These are phyloP conservation scores for Cavia porcellus DNA, from an alignment of 2,113 vertebrate genomes.

Conservation along the genomic window DNA sequence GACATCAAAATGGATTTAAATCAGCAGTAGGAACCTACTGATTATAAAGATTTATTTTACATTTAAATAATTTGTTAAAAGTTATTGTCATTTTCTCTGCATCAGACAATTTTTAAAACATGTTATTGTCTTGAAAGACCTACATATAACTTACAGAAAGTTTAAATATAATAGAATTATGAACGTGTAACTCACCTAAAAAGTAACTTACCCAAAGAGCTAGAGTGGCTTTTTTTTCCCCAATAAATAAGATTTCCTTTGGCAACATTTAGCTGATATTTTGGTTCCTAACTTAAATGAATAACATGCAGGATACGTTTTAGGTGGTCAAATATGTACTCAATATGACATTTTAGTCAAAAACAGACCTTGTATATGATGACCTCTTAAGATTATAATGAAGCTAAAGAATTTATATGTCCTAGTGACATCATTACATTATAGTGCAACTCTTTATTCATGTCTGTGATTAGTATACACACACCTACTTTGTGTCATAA, in stretches of 20 bases:
- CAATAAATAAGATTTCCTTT: background rate
- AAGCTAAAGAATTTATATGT: background rate
- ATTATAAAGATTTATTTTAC: slow-evolving; percentile 16
- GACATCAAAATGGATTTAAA: background rate
- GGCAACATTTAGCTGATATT: slow-evolving; percentile 4
- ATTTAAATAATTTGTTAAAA: slow-evolving; percentile 7
- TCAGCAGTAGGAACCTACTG: background rate
- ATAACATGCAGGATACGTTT: background rate
- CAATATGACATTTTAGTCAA: background rate
- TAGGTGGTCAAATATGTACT: background rate
- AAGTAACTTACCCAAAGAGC: background rate
- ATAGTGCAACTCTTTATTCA: background rate
- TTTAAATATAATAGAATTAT: background rate
- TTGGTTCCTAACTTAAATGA: background rate
- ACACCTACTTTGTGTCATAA: background rate
- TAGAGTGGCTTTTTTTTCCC: background rate
- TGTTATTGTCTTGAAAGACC: background rate
- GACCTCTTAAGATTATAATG: background rate
- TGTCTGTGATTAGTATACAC: background rate
- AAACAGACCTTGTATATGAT: background rate
- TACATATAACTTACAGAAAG: background rate
- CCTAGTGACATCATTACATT: background rate
- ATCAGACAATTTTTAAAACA: background rate
- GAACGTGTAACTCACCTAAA: background rate
- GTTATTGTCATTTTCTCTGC: background rate